Evolutionary conservation across 1,140 invertebrate genomes (phyloP).

Genomic region (Oppia nitens): DNA sequence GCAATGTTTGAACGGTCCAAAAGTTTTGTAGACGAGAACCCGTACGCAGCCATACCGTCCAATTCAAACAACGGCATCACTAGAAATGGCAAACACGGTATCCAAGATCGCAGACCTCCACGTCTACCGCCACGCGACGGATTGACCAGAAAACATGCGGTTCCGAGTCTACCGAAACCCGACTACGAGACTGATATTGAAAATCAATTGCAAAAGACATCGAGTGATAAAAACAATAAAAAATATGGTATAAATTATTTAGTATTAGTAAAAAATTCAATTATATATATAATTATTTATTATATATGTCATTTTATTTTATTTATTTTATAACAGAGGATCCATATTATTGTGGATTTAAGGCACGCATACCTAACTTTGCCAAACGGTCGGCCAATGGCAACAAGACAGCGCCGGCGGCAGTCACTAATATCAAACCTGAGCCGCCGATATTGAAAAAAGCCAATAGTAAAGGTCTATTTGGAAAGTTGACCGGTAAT

Average conservation of each 20-base stretch:
- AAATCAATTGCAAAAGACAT: not conserved
- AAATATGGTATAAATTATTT: not conserved
- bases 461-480: not conserved
- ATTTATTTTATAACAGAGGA: slow-evolving; percentile 45
- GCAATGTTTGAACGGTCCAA: not conserved
- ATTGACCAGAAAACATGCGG: not conserved
- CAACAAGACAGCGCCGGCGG: not conserved
- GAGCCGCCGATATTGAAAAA: not conserved
- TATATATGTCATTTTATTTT: not conserved
- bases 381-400: slow-evolving; percentile 31
- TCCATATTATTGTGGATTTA: slow-evolving; percentile 75
- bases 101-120: not conserved
- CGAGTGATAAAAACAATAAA: not conserved
- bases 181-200: not conserved
- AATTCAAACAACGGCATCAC: not conserved
- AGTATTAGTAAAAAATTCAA: not conserved
- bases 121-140: not conserved
- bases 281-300: not conserved
- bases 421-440: too few relatives aligned
- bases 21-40: not conserved
- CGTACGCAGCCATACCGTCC: not conserved
- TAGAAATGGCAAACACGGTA: not conserved
- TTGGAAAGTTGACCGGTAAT: not conserved
- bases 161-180: not conserved
- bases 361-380: slow-evolving; percentile 77